These are phyloP conservation scores for Vidua macroura DNA, from an alignment of 2,113 vertebrate genomes.

Conservation along the genomic window DNA sequence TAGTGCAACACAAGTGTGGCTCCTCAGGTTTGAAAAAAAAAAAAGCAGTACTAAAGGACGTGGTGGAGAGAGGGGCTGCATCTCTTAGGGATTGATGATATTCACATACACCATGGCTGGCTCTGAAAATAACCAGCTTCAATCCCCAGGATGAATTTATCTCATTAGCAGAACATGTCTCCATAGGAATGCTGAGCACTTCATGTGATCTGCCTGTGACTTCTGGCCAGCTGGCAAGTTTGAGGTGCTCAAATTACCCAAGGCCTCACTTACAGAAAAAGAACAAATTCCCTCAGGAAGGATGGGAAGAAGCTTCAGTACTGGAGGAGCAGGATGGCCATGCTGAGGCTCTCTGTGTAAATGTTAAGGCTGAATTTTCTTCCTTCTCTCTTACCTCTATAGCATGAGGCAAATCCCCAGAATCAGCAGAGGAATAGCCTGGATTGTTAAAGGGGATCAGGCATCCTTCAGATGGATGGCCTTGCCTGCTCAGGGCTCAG, in stretches of 20 bases:
- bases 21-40: background rate
- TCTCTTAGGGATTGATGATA: background rate
- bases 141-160: background rate
- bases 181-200: background rate
- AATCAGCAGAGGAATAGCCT: background rate
- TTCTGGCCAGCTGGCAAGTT: slow-evolving; percentile 19
- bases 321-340: background rate
- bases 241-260: slow-evolving; percentile 3
- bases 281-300: background rate
- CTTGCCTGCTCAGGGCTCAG: background rate
- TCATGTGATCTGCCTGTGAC: background rate
- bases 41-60: background rate
- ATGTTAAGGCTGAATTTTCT: background rate
- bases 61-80: background rate
- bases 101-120: background rate
- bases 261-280: background rate
- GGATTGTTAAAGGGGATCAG: background rate
- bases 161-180: background rate
- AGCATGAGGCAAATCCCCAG: background rate
- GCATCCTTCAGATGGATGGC: background rate
- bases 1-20: background rate
- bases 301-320: background rate
- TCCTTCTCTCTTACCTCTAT: background rate
- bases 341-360: background rate
- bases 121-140: slow-evolving; percentile 21